phyloP scores from a whole-genome alignment of 2,888 invertebrate species.

The Malthinus flaveolus region DNA sequence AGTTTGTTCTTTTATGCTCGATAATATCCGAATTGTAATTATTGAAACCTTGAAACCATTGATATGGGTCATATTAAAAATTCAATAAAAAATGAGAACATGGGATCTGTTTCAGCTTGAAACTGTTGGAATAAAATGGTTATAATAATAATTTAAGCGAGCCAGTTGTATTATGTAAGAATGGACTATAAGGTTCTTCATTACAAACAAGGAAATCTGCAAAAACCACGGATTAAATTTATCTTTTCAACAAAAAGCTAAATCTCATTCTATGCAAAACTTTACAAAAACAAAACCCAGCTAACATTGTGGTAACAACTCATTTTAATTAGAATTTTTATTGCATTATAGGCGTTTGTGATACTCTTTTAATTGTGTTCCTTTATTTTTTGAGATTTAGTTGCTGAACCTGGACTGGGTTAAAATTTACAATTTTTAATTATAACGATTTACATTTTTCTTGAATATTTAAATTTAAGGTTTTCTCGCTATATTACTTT shows the following conservation, averaged over 20 bases:
- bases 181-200: constrained; percentile 27
- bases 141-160: constrained; percentile 22
- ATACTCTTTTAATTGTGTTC: constrained; percentile 9
- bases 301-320: constrained; percentile 21
- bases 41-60: too few species aligned
- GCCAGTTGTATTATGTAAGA: constrained; percentile 15
- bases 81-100: too few species aligned
- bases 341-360: constrained; percentile 14
- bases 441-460: not conserved
- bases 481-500: too few species aligned
- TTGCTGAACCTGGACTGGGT: not conserved
- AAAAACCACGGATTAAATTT: constrained; percentile 27
- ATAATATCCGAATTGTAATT: too few species aligned
- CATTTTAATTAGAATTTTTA: constrained; percentile 30
- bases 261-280: constrained; percentile 8
- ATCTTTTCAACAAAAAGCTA: constrained; percentile 17
- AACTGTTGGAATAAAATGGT: constrained; percentile 6
- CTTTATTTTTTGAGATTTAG: not conserved
- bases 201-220: constrained; percentile 28
- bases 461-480: too few species aligned
- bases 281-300: constrained; percentile 14
- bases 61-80: too few species aligned
- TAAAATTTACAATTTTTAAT: not conserved
- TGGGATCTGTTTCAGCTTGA: too few species aligned
- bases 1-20: too few species aligned